phyloP scores from a whole-genome alignment of 1,140 invertebrate species.

The Drosophila lacteicornis region DNA sequence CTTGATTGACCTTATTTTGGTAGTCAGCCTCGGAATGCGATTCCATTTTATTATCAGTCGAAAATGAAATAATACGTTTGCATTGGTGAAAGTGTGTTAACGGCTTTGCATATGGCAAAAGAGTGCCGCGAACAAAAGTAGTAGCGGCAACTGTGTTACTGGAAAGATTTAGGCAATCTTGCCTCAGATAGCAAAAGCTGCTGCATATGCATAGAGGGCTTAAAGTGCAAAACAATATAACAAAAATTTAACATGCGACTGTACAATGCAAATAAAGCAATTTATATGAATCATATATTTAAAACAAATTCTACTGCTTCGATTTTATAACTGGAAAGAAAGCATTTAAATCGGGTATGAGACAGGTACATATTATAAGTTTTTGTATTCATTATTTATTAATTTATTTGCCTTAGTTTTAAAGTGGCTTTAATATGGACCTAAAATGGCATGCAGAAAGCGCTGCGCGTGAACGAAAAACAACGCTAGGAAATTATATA shows the following conservation, averaged over 20 bases:
- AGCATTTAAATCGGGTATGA: neutral
- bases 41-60: conserved; percentile 42
- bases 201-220: conserved; percentile 40
- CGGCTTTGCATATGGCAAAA: conserved; percentile 56
- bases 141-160: conserved; percentile 25
- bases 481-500: neutral
- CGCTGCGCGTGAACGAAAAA: neutral
- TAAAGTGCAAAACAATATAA: conserved; percentile 46
- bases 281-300: conserved; percentile 19
- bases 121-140: conserved; percentile 43
- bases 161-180: neutral
- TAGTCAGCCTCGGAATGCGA: neutral
- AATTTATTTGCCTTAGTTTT: neutral
- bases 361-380: neutral
- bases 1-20: neutral
- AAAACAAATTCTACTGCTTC: neutral
- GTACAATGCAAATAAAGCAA: conserved; percentile 10
- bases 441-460: neutral
- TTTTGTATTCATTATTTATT: neutral
- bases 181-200: conserved; percentile 5
- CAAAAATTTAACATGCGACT: conserved; percentile 13
- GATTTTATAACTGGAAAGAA: neutral
- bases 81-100: conserved; percentile 78
- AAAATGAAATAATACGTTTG: conserved; percentile 69
- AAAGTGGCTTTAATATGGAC: neutral